phyloP scores from a whole-genome alignment of 2,888 invertebrate species.

The Herminia tarsipennalis region DNA sequence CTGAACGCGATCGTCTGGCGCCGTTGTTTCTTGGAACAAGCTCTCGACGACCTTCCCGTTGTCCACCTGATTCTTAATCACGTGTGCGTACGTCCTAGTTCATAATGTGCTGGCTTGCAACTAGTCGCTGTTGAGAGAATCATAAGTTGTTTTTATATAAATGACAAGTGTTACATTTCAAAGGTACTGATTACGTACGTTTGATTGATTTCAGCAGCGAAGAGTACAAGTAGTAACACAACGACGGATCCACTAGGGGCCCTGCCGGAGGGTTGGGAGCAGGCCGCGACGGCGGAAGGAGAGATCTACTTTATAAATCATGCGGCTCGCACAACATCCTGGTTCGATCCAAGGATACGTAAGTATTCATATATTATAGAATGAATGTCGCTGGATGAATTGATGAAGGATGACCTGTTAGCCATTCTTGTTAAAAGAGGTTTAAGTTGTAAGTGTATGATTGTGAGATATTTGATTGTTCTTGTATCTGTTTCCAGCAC shows the following conservation, averaged over 20 bases:
- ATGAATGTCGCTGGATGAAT: conserved; percentile 36
- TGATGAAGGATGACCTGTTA: conserved; percentile 16
- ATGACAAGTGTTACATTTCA: conserved; percentile 41
- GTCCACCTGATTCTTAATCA: conserved; percentile 67
- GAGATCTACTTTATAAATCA: conserved; percentile 97
- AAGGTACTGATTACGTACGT: conserved; percentile 56
- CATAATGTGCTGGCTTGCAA: conserved; percentile 69
- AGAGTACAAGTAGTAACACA: conserved; percentile 83
- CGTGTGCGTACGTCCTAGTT: conserved; percentile 68
- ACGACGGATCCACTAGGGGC: conserved; percentile 88
- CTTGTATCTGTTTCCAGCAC: conserved; percentile 75
- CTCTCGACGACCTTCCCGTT: conserved; percentile 68
- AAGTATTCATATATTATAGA: conserved; percentile 80
- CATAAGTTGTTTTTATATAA: conserved; percentile 51
- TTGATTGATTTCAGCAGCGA: conserved; percentile 83
- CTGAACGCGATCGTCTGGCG: conserved; percentile 60
- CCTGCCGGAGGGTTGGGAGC: conserved; percentile 95
- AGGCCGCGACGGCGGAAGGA: conserved; percentile 93
- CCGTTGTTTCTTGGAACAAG: conserved; percentile 73
- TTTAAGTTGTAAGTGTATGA: neutral
- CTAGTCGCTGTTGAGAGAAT: conserved; percentile 81
- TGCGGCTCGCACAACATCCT: conserved; percentile 96
- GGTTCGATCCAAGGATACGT: conserved; percentile 99
- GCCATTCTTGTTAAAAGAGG: neutral
- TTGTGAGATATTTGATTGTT: conserved; percentile 9